Conservation (phyloP, 1,140 invertebrate genomes). For the Limonius californicus region DNA sequence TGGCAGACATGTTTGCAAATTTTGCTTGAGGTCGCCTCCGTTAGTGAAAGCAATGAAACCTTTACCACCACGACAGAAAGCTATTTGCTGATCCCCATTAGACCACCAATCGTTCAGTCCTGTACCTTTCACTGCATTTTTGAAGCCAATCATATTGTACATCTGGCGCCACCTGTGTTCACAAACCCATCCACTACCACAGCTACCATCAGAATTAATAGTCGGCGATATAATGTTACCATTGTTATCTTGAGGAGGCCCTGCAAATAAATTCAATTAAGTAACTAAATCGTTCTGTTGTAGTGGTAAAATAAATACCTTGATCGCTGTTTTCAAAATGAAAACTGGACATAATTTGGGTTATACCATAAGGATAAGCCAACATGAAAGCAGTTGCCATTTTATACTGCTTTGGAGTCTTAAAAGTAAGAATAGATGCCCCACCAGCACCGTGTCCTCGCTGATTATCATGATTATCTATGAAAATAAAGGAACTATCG, state of each 20-base stretch:
- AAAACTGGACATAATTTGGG: too few species aligned
- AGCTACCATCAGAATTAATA: constrained; percentile 61
- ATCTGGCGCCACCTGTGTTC: too few species aligned
- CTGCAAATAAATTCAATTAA: constrained; percentile 28
- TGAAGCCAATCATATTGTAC: too few species aligned
- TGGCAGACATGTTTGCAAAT: constrained; percentile 65
- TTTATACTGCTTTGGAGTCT: constrained; percentile 51
- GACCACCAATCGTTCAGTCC: too few species aligned
- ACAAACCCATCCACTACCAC: too few species aligned
- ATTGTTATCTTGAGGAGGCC: constrained; percentile 57
- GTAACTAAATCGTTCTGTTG: constrained; percentile 41
- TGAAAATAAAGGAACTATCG: constrained; percentile 56
- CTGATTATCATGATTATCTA: constrained; percentile 61
- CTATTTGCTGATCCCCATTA: too few species aligned
- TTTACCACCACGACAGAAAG: constrained; percentile 59
- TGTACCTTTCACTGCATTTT: too few species aligned
- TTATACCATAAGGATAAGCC: constrained; percentile 71
- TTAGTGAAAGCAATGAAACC: constrained; percentile 75
- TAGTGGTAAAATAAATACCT: constrained; percentile 59
- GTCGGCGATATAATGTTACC: constrained; percentile 62
- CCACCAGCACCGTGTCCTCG: constrained; percentile 54
- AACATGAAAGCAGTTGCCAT: too few species aligned
- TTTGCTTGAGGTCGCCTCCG: constrained; percentile 55
- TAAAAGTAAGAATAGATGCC: constrained; percentile 56
- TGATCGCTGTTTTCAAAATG: too few species aligned